Base-by-base conservation (phyloP, 2,888 invertebrate genomes). In the Candidula unifasciata region DNA sequence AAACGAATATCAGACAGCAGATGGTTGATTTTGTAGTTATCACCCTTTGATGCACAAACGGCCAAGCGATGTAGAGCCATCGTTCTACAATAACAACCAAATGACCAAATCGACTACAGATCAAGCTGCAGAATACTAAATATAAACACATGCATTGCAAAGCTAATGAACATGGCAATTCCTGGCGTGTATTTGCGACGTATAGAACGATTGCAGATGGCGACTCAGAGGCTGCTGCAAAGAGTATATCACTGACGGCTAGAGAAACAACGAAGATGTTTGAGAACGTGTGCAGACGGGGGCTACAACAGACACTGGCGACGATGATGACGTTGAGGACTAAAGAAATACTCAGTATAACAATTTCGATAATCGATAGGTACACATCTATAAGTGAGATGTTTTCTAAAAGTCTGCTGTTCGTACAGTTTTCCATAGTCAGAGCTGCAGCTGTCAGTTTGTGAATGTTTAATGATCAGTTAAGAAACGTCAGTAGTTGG, bases 1-100 rank as follows among this genome's bases (percentile, higher is more conserved):
- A 79, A 13, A 24, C 27, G 21, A 79, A 3, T 37, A 52, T 66
- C 3, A 79, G 5, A 27, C 37, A 35, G 10, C n/a, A 44, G 10
- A n/a, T 10, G 16, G 16, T 68, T 3, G 52, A 44, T n/a, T 13
- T 24, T 24, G 1, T 44, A 13, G n/a, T 66, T 5, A 68, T 33
- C 13, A 79, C 21, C 33, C 52, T 66, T 52, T 44, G 66, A 27
- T 79, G 79, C 6, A 30, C 21, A 30, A 68, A 79, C 5, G 79
- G 79, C 27, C 30, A 37, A 0, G 79, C 68, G 2, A 79, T 79
- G 37, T 44, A 79, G 6, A 79, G 27, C 79, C 79, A 79, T 1
- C 79, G 66, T 44, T 79, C 68, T 16, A 66, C 33, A 18, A 44
- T 37, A n/a, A 79, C 66, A 37, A 79, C 5, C 1, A 79, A 37